These are phyloP conservation scores for Pheucticus melanocephalus DNA, from an alignment of 2,113 vertebrate genomes.

Conservation along the genomic window DNA sequence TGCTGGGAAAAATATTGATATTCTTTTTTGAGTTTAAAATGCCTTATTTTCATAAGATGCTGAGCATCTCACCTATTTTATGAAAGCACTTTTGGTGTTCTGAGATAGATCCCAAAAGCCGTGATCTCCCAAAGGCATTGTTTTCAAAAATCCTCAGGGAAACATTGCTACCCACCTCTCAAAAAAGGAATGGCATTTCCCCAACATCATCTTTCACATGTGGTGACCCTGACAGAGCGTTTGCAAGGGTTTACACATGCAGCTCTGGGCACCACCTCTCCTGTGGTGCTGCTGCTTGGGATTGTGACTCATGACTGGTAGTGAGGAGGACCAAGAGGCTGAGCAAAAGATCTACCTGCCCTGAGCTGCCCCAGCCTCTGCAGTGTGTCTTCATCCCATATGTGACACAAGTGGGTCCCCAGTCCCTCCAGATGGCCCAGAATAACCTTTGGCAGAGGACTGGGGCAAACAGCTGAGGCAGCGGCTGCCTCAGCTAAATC, in stretches of 20 bases:
- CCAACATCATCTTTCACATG: background rate
- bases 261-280: background rate
- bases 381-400: background rate
- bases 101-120: background rate
- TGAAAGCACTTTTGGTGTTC: rapidly evolving
- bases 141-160: background rate
- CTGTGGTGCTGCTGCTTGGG: rapidly evolving
- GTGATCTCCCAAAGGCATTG: background rate
- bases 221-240: background rate
- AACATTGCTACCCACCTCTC: background rate
- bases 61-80: background rate
- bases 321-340: background rate
- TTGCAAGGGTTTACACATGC: background rate
- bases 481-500: background rate
- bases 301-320: rapidly evolving
- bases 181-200: background rate
- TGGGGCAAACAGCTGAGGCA: conserved; percentile 24
- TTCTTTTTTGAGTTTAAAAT: background rate
- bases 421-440: background rate
- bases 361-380: background rate
- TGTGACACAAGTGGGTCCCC: background rate
- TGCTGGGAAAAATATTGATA: background rate
- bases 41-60: background rate
- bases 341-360: background rate
- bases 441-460: conserved; percentile 10